A percentile compares a stretch with the other conserved stretches of the same genome.
These are phyloP conservation scores for Synergus laeviventris DNA, from an alignment of 2,888 invertebrate genomes.

Conservation along the genomic window DNA sequence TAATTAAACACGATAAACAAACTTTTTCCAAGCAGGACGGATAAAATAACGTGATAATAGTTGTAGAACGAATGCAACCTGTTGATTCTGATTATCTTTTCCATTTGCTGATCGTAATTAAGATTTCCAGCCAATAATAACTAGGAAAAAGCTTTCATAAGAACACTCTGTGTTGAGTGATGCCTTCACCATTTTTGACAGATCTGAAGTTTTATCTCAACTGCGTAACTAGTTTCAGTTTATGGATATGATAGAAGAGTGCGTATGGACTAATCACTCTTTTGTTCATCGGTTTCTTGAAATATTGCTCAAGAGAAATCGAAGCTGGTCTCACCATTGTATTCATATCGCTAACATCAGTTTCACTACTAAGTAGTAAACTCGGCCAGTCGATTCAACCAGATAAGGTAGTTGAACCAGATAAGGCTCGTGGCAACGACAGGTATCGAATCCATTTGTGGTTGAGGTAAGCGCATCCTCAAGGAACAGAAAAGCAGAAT, in stretches of 20 bases:
- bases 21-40: not conserved
- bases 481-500: conserved; percentile 42
- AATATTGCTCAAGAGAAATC: conserved; percentile 23
- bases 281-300: not conserved
- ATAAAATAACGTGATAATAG: conserved; percentile 15
- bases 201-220: too few species aligned
- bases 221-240: not conserved
- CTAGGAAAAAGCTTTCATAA: not conserved
- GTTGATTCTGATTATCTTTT: not conserved
- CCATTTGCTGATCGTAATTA: not conserved
- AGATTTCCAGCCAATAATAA: not conserved
- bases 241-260: not conserved
- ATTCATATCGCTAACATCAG: conserved; percentile 39
- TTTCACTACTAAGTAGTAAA: conserved; percentile 38
- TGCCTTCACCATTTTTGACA: too few species aligned
- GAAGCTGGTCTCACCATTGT: conserved; percentile 33
- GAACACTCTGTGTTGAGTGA: not conserved
- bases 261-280: not conserved
- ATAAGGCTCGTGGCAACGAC: conserved; percentile 35
- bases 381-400: conserved; percentile 37
- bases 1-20: conserved; percentile 21
- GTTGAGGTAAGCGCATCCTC: conserved; percentile 27
- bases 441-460: conserved; percentile 34
- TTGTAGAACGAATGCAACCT: not conserved
- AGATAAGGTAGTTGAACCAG: conserved; percentile 39